Evolutionary conservation across 2,113 vertebrate genomes (phyloP).

Genomic region (Dendrocopos noguchii): DNA sequence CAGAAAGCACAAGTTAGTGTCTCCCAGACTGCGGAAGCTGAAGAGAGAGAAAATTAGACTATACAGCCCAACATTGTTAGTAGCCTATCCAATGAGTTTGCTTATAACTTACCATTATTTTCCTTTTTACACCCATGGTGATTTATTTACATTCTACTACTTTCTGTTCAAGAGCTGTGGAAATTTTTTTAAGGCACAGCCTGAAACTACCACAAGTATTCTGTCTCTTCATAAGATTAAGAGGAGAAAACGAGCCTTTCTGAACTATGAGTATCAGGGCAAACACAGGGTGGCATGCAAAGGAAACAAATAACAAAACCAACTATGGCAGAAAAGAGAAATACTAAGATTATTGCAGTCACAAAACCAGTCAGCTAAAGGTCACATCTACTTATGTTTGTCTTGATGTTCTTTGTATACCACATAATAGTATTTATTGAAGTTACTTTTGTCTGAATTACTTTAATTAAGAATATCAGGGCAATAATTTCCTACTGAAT

Average conservation of each 20-base stretch:
- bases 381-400: background rate
- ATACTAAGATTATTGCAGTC: background rate
- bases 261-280: background rate
- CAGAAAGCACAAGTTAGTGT: no score
- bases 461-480: slow-evolving; percentile 31
- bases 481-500: slow-evolving; percentile 43
- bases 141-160: no score
- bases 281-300: background rate
- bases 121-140: no score
- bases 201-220: background rate
- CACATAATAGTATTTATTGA: background rate
- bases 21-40: no score
- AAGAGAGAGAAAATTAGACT: no score
- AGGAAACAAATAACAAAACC: background rate
- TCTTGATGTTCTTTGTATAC: background rate
- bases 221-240: background rate
- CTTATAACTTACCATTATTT: no score
- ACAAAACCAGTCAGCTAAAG: background rate
- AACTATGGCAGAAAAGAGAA: background rate
- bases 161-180: no score
- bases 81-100: no score
- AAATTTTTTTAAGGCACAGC: no score
- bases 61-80: no score
- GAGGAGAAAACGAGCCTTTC: background rate
- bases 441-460: slow-evolving; percentile 27